phyloP scores from a whole-genome alignment of 2,888 invertebrate species.

The Lithophane socia region DNA sequence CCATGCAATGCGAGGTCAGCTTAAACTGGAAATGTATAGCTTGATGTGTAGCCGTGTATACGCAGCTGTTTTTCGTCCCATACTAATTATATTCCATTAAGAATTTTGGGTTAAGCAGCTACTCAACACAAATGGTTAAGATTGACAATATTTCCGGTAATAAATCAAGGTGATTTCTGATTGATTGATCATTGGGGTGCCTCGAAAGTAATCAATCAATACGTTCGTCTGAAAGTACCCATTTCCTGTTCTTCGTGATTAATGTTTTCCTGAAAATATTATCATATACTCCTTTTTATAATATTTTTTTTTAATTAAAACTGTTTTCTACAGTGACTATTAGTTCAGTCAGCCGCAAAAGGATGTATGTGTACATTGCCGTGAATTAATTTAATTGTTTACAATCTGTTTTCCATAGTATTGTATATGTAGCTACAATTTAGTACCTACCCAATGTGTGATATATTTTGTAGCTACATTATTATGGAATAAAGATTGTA shows the following conservation, averaged over 20 bases:
- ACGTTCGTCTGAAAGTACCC: slow-evolving; percentile 9
- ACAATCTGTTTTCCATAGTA: background rate
- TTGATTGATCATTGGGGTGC: slow-evolving; percentile 45
- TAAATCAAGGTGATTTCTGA: slow-evolving; percentile 44
- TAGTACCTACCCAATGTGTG: background rate
- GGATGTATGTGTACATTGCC: background rate
- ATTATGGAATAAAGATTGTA: background rate
- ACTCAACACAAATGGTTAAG: background rate
- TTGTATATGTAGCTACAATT: background rate
- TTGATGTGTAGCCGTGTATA: no score
- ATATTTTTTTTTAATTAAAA: background rate
- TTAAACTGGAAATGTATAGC: no score
- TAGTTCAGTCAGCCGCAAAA: background rate
- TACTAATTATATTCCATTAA: slow-evolving; percentile 23
- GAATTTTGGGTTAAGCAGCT: background rate
- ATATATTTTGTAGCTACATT: background rate
- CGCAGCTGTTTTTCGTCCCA: slow-evolving; percentile 19
- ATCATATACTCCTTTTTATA: background rate
- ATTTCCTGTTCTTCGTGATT: slow-evolving; percentile 15
- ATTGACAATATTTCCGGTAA: slow-evolving; percentile 45
- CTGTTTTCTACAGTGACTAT: background rate
- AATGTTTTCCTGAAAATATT: background rate
- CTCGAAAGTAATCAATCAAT: slow-evolving; percentile 51
- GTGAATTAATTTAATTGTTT: background rate
- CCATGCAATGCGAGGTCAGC: no score